phyloP scores from a whole-genome alignment of 2,888 invertebrate genomes.

The Macrosiphum euphorbiae region DNA sequence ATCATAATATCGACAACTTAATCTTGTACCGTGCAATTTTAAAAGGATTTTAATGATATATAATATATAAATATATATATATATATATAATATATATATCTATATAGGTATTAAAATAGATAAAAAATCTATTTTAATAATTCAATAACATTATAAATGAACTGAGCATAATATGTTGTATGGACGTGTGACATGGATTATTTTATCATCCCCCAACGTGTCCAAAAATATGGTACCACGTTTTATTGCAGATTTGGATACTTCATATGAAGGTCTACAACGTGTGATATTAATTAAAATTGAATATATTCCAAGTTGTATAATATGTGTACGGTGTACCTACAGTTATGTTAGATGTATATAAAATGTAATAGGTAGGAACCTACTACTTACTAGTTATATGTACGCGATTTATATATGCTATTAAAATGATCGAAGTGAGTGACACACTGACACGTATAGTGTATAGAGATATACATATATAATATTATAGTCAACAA shows the following conservation, averaged over 20 bases:
- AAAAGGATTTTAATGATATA: neutral
- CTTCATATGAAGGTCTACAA: no score
- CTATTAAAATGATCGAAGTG: neutral
- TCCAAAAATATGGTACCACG: no score
- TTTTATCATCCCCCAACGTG: neutral
- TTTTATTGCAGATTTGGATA: no score
- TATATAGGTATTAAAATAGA: no score
- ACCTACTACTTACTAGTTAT: neutral
- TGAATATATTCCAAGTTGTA: neutral
- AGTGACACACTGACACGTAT: neutral
- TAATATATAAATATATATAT: no score
- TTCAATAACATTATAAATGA: neutral
- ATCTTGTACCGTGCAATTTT: neutral
- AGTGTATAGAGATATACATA: neutral
- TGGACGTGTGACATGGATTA: neutral
- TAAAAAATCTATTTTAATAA: neutral
- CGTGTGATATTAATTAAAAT: neutral
- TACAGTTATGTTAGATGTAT: neutral
- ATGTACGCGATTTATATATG: neutral
- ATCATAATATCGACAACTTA: neutral
- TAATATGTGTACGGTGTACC: neutral
- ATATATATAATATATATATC: neutral
- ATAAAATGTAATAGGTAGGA: neutral
- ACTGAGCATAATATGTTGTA: no score
- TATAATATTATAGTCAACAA: neutral